phyloP scores from a whole-genome alignment of 2,113 vertebrate species.

The Caracal caracal region DNA sequence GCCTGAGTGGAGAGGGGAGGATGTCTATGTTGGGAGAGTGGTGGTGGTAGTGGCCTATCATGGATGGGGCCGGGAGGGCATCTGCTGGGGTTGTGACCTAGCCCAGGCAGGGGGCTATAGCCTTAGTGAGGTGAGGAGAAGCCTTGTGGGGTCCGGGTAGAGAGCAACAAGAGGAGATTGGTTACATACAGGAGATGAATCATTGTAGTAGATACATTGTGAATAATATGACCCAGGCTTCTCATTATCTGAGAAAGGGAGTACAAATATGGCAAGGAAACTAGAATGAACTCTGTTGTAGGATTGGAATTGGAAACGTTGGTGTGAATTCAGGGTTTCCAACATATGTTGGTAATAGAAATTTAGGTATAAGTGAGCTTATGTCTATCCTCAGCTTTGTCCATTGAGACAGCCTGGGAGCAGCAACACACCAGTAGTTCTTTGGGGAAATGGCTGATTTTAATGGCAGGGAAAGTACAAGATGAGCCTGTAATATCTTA shows the following conservation, averaged over 20 bases:
- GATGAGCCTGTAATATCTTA: not conserved
- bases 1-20: not conserved
- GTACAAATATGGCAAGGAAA: not conserved
- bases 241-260: not conserved
- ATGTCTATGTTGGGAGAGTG: not conserved
- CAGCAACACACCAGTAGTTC: not conserved
- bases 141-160: not conserved
- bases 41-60: not conserved
- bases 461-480: not conserved
- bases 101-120: not conserved
- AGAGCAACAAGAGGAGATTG: not conserved
- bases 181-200: not conserved
- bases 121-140: not conserved
- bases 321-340: not conserved
- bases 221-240: not conserved
- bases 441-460: slow-evolving; percentile 1
- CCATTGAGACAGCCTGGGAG: not conserved
- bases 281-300: not conserved
- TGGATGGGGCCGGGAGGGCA: not conserved
- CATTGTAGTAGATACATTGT: not conserved
- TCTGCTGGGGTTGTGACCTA: not conserved
- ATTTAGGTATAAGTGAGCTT: not conserved
- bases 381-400: not conserved
- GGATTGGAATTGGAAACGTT: not conserved
- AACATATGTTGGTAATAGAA: not conserved